These are phyloP conservation scores for Drosophila littoralis DNA, from an alignment of 1,140 invertebrate genomes.

Conservation along the genomic window DNA sequence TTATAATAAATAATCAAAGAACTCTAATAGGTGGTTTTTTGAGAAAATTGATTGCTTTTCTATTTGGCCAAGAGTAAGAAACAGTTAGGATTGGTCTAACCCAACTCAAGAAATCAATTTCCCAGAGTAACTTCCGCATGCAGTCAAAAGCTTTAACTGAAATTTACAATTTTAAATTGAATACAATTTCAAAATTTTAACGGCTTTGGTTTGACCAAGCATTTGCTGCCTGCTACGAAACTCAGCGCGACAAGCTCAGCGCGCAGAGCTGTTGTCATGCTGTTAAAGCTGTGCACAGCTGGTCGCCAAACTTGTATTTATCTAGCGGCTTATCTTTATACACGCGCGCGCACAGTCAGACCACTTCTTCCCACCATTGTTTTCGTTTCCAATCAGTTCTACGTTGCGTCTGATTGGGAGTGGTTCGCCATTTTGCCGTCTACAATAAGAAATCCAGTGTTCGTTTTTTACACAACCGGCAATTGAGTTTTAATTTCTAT, in stretches of 20 bases:
- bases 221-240: conserved; percentile 18
- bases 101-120: too few species aligned
- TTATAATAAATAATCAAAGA: background rate
- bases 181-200: conserved; percentile 6
- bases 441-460: conserved; percentile 31
- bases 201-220: background rate
- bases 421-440: conserved; percentile 63
- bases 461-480: conserved; percentile 38
- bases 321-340: conserved; percentile 51
- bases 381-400: conserved; percentile 61
- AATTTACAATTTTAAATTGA: conserved; percentile 8
- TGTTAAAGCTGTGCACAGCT: conserved; percentile 43
- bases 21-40: too few species aligned
- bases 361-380: conserved; percentile 51
- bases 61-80: background rate
- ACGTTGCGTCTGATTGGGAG: conserved; percentile 59
- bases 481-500: conserved; percentile 40
- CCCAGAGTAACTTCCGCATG: too few species aligned
- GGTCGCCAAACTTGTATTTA: conserved; percentile 63
- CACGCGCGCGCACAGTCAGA: conserved; percentile 42
- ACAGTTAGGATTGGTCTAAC: too few species aligned
- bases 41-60: background rate
- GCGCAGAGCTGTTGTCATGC: conserved; percentile 19
- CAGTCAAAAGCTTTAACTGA: background rate
- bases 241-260: conserved; percentile 5